These are phyloP conservation scores for Urocynchramus pylzowi DNA, from an alignment of 2,113 vertebrate genomes.

Conservation along the genomic window DNA sequence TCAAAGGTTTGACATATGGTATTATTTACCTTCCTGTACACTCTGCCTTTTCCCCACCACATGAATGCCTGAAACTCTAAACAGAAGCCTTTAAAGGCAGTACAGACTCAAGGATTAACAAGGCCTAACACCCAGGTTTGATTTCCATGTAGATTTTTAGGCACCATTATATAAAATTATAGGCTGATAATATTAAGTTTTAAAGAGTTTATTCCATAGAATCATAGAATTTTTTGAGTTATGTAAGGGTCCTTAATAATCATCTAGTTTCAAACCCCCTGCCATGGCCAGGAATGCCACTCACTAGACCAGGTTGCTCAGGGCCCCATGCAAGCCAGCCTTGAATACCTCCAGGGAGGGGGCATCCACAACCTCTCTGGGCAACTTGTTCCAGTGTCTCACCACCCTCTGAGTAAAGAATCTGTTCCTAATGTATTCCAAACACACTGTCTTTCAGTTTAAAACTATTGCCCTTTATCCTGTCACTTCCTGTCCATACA, in stretches of 20 bases:
- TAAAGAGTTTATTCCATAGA: neutral
- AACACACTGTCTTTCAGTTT: neutral
- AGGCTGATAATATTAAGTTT: neutral
- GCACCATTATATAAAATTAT: neutral
- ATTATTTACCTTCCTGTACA: neutral
- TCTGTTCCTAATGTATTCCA: neutral
- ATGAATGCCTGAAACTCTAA: neutral
- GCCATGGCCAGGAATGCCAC: neutral
- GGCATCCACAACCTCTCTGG: neutral
- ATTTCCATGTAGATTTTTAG: neutral
- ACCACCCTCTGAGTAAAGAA: neutral
- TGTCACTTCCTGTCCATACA: neutral
- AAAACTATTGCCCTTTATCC: neutral
- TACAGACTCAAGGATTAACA: neutral
- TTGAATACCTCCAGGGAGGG: neutral
- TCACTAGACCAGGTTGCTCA: neutral
- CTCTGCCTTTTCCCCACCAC: neutral
- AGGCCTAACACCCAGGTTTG: neutral
- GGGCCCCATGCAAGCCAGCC: neutral
- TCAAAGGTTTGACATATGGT: neutral
- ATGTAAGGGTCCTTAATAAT: neutral
- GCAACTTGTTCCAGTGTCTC: neutral
- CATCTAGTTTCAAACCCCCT: neutral
- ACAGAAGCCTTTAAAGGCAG: neutral
- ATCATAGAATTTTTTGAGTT: neutral